Evolutionary conservation across 1,140 invertebrate species (phyloP), one percentile per base, ranked within the genome.

Genomic region (Zaprionus lachaisei): DNA sequence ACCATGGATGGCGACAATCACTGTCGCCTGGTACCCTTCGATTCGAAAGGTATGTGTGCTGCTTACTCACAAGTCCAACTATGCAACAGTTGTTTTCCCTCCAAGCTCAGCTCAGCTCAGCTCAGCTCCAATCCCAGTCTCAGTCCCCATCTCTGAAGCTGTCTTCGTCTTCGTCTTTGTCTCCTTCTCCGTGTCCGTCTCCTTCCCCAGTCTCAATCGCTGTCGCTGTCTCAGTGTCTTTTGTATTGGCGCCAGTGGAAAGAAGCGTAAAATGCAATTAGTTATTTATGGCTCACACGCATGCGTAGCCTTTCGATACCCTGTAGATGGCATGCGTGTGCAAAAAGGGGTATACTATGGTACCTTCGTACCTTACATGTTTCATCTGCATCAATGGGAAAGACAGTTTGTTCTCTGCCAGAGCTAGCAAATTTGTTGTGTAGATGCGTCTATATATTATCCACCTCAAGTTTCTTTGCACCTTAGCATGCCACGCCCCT

Each of bases 1-100:
- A 94, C 96, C 64, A 93, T 94, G 31, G 86, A 93, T 47, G 41
- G 41, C 0, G 92, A 94, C 28, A 92, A 93, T 63, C 93, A 95
- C 37, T 98, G 97, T 85, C 93, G 94, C 49, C 93, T 94, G 72
- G 94, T 98, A 34, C 93, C 94, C 61, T 97, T 98, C 92, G 97
- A 98, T 92, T 87, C 81, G 14, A 94, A 93, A 93, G 96, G 97
- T 97, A 93, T 94, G 93, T 94, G 93, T 89, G 61, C 38, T 22
- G 2, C 56, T 26, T 22, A 4, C 56, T 26, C n/a, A 47, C 14
- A 55, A 15, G 26, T 56, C 1, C 41, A 17, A 15, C 73, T 41
- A 57, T 17, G 49, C 24, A 26, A 60, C 44, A 28, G 58, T 34
- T 51, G 47, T 49, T 24, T 24, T 14, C 20, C 20, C 12, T 24